Base-by-base conservation (phyloP, 2,797 vertebrate species). In the Uromys caudimaculatus region DNA sequence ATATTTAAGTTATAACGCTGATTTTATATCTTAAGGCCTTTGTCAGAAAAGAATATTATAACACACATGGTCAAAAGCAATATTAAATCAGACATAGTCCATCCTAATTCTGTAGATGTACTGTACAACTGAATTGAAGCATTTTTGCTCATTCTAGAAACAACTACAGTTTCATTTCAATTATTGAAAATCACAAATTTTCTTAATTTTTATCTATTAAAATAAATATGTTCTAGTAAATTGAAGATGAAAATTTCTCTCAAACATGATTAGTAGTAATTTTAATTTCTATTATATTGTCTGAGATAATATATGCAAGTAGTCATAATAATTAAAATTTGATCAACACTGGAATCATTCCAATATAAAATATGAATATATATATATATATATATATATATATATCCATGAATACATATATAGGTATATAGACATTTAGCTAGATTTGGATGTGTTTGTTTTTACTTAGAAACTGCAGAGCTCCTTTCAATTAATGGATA, bases 321-420 rank as follows among this genome's bases (percentile, higher is more conserved):
- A 79, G 56, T 19, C 87, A 81, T 54, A 92, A 44, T 77, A 78
- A n/a, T 88, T 92, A 77, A 79, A 78, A 87, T n/a, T 77, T n/a
- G 38, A 67, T 38, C 32, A 58, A 79, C 2, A 50, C 8, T 50
- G 52, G 32, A 17, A 44, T 35, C 44, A 3, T 69, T 76, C 52
- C 6, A 17, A 81, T 89, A 52, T 58, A 84, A 88, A 88, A 13
- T 93, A 83, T 6, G 69, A 76, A 47, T 19, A 32, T 47, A 54
- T 1, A 17, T 52, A 38, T 41, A 38, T n/a, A 41, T 0, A 41
- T 79, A 69, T 35, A 69, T 29, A 27, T 27, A 27, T 62, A 11
- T 10, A 62, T 60, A 21, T 6, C 44, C 4, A 41, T 73, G 19
- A 3, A 73, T 73, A 11, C 9, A 85, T 50, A 67, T 8, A 50